phyloP scores from a whole-genome alignment of 2,113 vertebrate species.

The Cyphotilapia sp. region DNA sequence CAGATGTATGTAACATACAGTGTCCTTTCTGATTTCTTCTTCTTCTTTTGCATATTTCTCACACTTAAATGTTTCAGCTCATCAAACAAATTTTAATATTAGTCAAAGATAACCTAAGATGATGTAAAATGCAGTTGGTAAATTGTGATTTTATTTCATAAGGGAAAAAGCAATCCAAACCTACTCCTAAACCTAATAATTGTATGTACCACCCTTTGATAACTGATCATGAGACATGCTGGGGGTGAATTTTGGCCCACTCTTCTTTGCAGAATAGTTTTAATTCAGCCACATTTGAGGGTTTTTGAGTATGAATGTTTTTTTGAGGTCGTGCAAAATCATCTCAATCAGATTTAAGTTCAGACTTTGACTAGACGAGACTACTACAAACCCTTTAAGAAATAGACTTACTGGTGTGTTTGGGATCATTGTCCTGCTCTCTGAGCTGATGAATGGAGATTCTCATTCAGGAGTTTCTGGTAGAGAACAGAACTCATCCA shows the following conservation, averaged over 20 bases:
- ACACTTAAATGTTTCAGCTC: neutral
- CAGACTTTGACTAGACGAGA: neutral
- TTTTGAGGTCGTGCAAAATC: neutral
- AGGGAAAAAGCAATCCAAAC: neutral
- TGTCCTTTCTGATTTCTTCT: neutral
- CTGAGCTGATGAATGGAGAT: neutral
- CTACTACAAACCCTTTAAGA: neutral
- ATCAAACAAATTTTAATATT: neutral
- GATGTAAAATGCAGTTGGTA: neutral
- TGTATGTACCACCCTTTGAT: neutral
- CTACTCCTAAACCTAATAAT: neutral
- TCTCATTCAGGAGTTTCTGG: neutral
- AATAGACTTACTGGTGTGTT: neutral
- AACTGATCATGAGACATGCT: neutral
- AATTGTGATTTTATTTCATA: neutral
- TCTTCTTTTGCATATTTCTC: neutral
- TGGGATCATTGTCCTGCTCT: neutral
- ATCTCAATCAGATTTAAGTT: neutral
- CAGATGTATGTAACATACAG: neutral
- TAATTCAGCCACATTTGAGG: neutral
- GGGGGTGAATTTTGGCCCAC: neutral
- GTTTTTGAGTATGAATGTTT: neutral
- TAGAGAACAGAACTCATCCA: neutral
- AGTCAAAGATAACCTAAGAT: neutral
- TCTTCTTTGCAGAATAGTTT: neutral